These are phyloP conservation scores for Melitaea cinxia DNA, from an alignment of 1,140 invertebrate genomes.

Conservation along the genomic window DNA sequence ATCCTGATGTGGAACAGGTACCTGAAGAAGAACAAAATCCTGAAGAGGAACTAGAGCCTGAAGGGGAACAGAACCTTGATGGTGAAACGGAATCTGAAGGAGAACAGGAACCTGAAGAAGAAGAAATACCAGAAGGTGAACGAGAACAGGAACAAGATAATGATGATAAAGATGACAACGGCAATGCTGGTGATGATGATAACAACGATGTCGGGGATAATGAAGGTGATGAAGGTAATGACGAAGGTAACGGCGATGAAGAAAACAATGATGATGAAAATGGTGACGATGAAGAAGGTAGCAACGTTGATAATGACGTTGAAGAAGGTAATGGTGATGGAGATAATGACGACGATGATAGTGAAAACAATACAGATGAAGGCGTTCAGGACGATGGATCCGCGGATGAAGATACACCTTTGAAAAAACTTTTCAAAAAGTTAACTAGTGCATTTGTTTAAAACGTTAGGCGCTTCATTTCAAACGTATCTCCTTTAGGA, in stretches of 20 bases:
- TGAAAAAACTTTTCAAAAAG: slow-evolving; percentile 48
- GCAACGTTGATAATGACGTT: slow-evolving; percentile 9
- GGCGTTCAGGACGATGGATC: slow-evolving; percentile 27
- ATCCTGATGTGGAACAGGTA: background rate
- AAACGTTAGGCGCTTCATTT: slow-evolving; percentile 46
- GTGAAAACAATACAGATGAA: slow-evolving; percentile 17
- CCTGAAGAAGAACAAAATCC: slow-evolving; percentile 42
- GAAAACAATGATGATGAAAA: slow-evolving; percentile 19
- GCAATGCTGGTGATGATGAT: slow-evolving; percentile 20
- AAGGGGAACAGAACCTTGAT: slow-evolving; percentile 34
- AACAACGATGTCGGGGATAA: slow-evolving; percentile 12
- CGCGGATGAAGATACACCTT: slow-evolving; percentile 23
- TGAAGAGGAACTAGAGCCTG: slow-evolving; percentile 48
- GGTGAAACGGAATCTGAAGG: slow-evolving; percentile 41
- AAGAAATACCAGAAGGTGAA: too few relatives aligned
- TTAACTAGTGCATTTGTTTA: slow-evolving; percentile 45
- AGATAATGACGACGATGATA: slow-evolving; percentile 27
- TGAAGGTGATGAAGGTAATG: slow-evolving; percentile 18
- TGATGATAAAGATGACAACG: slow-evolving; percentile 21
- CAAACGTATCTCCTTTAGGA: slow-evolving; percentile 54
- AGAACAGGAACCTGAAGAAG: slow-evolving; percentile 42
- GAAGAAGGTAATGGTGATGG: slow-evolving; percentile 31
- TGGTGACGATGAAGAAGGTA: slow-evolving; percentile 12
- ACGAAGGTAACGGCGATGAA: slow-evolving; percentile 23
- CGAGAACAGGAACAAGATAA: too few relatives aligned